Conservation (phyloP, 2,797 vertebrate genomes). For the Nothura maculosa region DNA sequence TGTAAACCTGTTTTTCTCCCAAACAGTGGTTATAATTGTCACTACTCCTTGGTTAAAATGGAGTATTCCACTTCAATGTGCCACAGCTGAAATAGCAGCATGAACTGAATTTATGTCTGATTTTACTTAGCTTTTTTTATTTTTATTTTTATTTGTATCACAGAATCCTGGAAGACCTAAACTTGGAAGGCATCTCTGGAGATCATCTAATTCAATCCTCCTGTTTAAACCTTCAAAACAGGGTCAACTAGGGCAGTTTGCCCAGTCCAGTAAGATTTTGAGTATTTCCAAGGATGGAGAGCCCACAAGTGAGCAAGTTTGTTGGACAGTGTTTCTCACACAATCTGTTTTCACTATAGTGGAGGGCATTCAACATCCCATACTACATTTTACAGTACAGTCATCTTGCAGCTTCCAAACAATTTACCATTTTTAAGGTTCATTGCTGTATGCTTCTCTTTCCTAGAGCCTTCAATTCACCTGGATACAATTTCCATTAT, state of each 20-base stretch:
- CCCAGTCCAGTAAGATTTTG: not conserved
- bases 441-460: not conserved
- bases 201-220: not conserved
- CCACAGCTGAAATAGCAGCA: not conserved
- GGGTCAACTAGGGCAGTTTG: not conserved
- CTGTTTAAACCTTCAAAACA: not conserved
- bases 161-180: not conserved
- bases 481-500: not conserved
- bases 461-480: not conserved
- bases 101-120: not conserved
- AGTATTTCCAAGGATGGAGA: not conserved
- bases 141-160: not conserved
- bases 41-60: not conserved
- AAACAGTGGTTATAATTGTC: not conserved
- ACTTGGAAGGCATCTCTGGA: not conserved
- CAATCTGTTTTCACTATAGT: not conserved
- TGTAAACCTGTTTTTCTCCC: not conserved
- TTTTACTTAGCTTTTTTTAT: not conserved
- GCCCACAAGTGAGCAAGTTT: not conserved
- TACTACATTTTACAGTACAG: not conserved
- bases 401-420: not conserved
- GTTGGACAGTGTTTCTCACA: not conserved
- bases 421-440: not conserved
- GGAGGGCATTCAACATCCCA: not conserved
- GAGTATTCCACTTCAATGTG: not conserved